Evolutionary conservation across 2,113 vertebrate genomes (phyloP), one percentile per base, ranked within the genome.

Genomic region (Pithys albifrons): DNA sequence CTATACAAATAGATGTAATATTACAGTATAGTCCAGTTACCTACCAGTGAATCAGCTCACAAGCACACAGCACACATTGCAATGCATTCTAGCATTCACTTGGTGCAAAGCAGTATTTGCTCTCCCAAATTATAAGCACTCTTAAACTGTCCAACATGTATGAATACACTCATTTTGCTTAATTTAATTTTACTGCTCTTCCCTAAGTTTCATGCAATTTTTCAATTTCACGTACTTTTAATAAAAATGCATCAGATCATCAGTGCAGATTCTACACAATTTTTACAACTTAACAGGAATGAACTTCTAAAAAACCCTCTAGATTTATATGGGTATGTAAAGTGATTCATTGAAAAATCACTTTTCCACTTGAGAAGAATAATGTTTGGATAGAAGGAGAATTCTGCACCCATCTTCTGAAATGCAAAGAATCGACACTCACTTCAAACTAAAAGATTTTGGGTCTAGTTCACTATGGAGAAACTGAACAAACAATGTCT

Each of bases 71-170:
- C 33, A 79, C 58, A 22, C 59, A 71, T 92, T 96, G 57, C 91
- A 80, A 31, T 11, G 52, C 80, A 86, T 64, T 82, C 61, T 35
- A 79, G 37, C 27, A 67, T 54, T 37, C 74, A 93, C 83, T 85
- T 20, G 12, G 80, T 33, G 67, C 1, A 6, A 59, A 93, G 87
- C 64, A 96, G 59, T 7, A 37, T 19, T 73, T 92, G 65, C 72
- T 87, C 74, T 96, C 80, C 25, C 74, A 93, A 88, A 80, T 66
- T 66, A 81, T 55, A 85, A 96, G 45, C 20, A 48, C 84, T 83
- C 72, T 93, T 62, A 91, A 96, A 86, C 76, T 88, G 97, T 70
- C 73, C 97, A 95, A 72, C 9, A 54, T 70, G 55, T 70, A 96
- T 74, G 58, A 76, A 91, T 7, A 78, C 5, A 45, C 55, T 77